A percentile compares a stretch with the other conserved stretches of the same genome.
phyloP scores from a whole-genome alignment of 2,888 invertebrate genomes.

The Leptopilina myrica region DNA sequence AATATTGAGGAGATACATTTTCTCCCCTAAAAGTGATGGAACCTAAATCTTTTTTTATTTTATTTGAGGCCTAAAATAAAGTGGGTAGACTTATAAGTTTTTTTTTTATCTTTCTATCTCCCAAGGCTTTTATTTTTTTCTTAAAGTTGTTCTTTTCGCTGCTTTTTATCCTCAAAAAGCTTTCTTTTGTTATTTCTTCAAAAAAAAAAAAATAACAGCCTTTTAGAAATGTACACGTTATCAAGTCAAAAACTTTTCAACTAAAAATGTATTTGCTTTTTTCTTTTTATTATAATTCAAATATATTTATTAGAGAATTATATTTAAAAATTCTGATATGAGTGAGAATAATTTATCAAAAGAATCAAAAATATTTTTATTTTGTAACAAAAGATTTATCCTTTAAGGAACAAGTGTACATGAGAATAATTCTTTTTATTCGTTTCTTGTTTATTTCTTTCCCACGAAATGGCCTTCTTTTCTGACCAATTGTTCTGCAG shows the following conservation, averaged over 20 bases:
- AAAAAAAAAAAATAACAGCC: too few species aligned
- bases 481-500: constrained; percentile 23
- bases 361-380: background rate
- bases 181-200: too few species aligned
- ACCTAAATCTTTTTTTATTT: constrained; percentile 12
- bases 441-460: constrained; percentile 19
- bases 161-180: background rate
- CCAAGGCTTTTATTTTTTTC: background rate
- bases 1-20: background rate
- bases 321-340: too few species aligned
- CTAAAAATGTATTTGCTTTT: too few species aligned
- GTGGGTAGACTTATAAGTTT: background rate
- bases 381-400: background rate
- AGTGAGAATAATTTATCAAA: background rate
- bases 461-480: constrained; percentile 31
- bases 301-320: too few species aligned
- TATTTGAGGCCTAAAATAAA: background rate
- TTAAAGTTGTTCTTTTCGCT: background rate
- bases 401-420: background rate
- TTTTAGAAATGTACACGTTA: too few species aligned
- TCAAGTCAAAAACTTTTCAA: too few species aligned
- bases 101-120: background rate
- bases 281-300: too few species aligned
- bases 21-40: background rate
- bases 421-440: constrained; percentile 1